phyloP scores from a whole-genome alignment of 2,113 vertebrate species.

The Cavia aperea region DNA sequence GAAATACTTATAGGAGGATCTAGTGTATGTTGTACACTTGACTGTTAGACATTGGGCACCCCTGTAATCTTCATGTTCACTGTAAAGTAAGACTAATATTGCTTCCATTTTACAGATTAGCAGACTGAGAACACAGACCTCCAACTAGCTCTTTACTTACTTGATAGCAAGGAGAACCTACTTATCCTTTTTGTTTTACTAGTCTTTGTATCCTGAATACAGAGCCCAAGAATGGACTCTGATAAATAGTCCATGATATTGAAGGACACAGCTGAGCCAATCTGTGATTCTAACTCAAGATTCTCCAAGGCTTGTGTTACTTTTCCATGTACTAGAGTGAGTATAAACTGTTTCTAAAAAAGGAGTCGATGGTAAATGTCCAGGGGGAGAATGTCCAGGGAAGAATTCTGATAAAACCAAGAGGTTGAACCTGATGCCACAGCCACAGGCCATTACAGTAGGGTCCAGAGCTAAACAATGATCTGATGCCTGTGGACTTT shows the following conservation, averaged over 20 bases:
- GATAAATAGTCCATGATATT: not conserved
- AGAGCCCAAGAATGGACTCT: not conserved
- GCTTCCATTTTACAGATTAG: not conserved
- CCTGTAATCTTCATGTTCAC: not conserved
- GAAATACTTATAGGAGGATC: not conserved
- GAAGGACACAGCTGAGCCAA: not conserved
- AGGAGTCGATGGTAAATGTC: not conserved
- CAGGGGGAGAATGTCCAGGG: not conserved
- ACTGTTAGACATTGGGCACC: rapidly evolving
- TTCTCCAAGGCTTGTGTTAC: not conserved
- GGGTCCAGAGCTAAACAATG: not conserved
- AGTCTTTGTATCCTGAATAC: not conserved
- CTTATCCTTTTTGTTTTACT: not conserved
- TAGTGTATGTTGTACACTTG: not conserved
- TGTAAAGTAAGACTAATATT: not conserved
- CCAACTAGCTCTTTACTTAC: not conserved
- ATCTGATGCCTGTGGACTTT: not conserved
- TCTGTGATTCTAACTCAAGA: not conserved
- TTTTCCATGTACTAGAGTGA: not conserved
- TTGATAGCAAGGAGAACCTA: not conserved
- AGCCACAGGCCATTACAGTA: not conserved
- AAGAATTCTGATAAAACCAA: not conserved
- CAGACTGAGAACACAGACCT: not conserved
- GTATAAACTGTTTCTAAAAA: not conserved
- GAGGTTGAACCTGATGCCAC: not conserved